Base-by-base conservation (phyloP, 2,888 invertebrate species). In the Taphrorychus bicolor region DNA sequence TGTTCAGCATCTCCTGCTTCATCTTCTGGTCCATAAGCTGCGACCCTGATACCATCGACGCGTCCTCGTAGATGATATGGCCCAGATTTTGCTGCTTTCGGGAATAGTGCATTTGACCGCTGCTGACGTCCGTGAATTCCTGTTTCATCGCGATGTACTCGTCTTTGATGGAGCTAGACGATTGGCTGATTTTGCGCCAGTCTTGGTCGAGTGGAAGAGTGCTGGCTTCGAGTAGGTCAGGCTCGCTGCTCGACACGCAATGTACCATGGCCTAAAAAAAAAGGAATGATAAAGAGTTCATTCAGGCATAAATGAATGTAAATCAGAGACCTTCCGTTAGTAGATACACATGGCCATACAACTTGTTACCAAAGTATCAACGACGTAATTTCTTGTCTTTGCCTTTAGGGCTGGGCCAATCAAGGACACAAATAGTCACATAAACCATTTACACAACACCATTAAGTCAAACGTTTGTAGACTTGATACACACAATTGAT, bases 221-320 rank as follows among this genome's bases (percentile, higher is more conserved):
- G 67, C 66, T 75, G 49, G 81, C 66, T 60, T 88, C 87, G 4
- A 86, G 87, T 1, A 87, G 86, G 77, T 93, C 93, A 23, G 90
- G 92, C 78, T 93, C 93, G 75, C 93, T 93, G 78, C 93, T 93
- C 24, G 94, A 93, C 70, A 94, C 91, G 79, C 93, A 94, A 79
- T 94, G 94, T 22, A 94, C 94, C 93, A 93, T 89, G 4, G 90
- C 89, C 89, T 89, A 83, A 52, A 79, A 41, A 41, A 4, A 45
- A 21, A 9, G 4, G 3, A 45, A 24, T 48, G 22, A 3, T 32
- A 32, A 9, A 32, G 11, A 3, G 3, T n/a, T n/a, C n/a, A n/a
- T n/a, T n/a, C 32, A 11, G 32, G 1, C 1, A 2, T 3, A 32
- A 32, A 32, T 32, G 32, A 32, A 32, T 1, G 1, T 32, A 7